A percentile compares a stretch with the other conserved stretches of the same genome.
Evolutionary conservation across 1,140 invertebrate species (phyloP).

Genomic region (Diplogasteroides magnus): DNA sequence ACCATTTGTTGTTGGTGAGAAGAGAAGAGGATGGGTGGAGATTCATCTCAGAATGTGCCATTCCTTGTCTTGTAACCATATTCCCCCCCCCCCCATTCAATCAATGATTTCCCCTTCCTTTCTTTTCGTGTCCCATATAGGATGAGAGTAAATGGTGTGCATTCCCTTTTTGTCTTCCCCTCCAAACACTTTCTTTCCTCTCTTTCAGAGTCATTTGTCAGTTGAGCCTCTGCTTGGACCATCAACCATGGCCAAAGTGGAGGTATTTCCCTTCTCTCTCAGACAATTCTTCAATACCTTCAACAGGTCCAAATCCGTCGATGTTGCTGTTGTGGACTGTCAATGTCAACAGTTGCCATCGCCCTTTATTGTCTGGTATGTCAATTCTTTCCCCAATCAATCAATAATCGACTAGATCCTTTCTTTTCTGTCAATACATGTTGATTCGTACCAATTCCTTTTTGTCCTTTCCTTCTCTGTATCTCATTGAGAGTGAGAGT

Average conservation of each 20-base stretch:
- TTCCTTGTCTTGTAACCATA: conserved; percentile 13
- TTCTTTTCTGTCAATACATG: background rate
- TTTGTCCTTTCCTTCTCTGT: background rate
- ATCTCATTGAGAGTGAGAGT: background rate
- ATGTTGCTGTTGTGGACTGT: conserved; percentile 52
- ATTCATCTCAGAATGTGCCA: background rate
- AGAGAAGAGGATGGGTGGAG: background rate
- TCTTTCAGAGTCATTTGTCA: too few species aligned
- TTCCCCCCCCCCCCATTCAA: too few species aligned
- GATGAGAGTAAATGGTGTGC: background rate
- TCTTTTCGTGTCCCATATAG: background rate
- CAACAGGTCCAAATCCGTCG: conserved; percentile 42
- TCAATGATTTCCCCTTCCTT: conserved; percentile 2
- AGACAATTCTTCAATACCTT: too few species aligned
- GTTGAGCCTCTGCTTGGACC: too few species aligned
- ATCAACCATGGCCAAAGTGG: conserved; percentile 51
- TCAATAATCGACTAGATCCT: too few species aligned
- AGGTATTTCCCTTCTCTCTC: too few species aligned
- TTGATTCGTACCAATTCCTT: background rate
- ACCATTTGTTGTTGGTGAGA: conserved; percentile 3
- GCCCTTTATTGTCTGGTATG: conserved; percentile 52
- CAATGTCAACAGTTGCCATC: conserved; percentile 44
- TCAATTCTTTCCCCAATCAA: background rate
- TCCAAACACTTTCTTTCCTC: background rate
- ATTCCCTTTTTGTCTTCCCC: background rate